A percentile compares a stretch with the other conserved stretches of the same genome.
phyloP scores from a whole-genome alignment of 2,888 invertebrate species.

The Aplocera efformata region DNA sequence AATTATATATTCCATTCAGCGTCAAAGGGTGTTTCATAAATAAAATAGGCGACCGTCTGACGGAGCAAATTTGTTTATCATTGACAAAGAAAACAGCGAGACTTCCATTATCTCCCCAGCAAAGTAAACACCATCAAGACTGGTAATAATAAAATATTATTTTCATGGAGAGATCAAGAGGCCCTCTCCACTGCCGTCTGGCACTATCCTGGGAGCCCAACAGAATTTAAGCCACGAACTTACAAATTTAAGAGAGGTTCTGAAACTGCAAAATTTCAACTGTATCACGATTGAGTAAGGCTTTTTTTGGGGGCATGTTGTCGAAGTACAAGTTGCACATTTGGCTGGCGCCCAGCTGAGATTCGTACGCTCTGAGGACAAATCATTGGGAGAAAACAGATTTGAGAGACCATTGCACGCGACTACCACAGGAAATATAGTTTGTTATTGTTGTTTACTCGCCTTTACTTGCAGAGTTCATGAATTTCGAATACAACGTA shows the following conservation, averaged over 20 bases:
- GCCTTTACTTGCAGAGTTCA: slow-evolving; percentile 39
- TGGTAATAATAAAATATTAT: slow-evolving; percentile 68
- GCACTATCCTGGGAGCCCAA: slow-evolving; percentile 50
- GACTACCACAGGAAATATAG: slow-evolving; percentile 52
- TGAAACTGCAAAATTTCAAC: slow-evolving; percentile 28
- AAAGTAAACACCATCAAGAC: slow-evolving; percentile 45
- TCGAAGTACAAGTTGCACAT: slow-evolving; percentile 57
- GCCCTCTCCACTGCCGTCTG: slow-evolving; percentile 54
- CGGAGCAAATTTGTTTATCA: slow-evolving; percentile 26
- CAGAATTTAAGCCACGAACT: slow-evolving; percentile 61
- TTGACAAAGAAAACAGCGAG: slow-evolving; percentile 19
- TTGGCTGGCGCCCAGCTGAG: slow-evolving; percentile 73
- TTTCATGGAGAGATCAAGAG: slow-evolving; percentile 65
- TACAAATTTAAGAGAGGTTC: slow-evolving; percentile 36
- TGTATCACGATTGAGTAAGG: slow-evolving; percentile 31
- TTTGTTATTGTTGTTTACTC: slow-evolving; percentile 57
- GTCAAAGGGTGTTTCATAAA: slow-evolving; percentile 9
- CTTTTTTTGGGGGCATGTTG: slow-evolving; percentile 13
- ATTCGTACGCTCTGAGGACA: slow-evolving; percentile 72
- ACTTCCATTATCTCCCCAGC: slow-evolving; percentile 32
- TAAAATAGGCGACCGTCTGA: slow-evolving; percentile 4
- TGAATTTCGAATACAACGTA: slow-evolving; percentile 31
- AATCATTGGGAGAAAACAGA: slow-evolving; percentile 77
- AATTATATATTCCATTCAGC: slow-evolving; percentile 11
- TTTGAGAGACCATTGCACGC: slow-evolving; percentile 65